Evolutionary conservation across 2,888 invertebrate species (phyloP).

Genomic region (Trichogramma dendrolimi): DNA sequence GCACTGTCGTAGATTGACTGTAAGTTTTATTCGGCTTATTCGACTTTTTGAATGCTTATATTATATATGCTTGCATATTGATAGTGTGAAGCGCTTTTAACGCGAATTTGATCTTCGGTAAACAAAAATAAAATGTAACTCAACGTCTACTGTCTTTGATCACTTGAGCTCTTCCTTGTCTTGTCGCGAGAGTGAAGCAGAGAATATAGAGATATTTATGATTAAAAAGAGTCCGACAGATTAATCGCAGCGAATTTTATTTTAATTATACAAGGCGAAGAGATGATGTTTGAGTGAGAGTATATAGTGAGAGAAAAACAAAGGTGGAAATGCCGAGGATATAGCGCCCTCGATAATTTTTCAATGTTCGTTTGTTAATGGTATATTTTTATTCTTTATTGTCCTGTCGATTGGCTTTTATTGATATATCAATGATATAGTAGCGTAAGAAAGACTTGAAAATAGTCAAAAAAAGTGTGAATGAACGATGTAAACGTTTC

Average conservation of each 20-base stretch:
- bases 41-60: constrained; percentile 28
- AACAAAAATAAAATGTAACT: constrained; percentile 4
- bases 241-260: constrained; percentile 14
- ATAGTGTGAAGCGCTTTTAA: constrained; percentile 30
- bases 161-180: constrained; percentile 19
- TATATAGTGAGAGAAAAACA: constrained; percentile 5
- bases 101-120: constrained; percentile 27
- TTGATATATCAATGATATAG: constrained; percentile 30
- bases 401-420: constrained; percentile 34
- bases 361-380: constrained; percentile 32
- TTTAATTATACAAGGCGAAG: constrained; percentile 13
- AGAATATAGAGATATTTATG: constrained; percentile 1
- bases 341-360: constrained; percentile 23
- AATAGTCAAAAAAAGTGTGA: constrained; percentile 25
- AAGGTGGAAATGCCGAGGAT: constrained; percentile 23
- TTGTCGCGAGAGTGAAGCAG: constrained; percentile 19
- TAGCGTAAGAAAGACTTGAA: constrained; percentile 20
- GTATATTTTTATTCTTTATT: constrained; percentile 36
- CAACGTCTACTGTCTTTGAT: constrained; percentile 25
- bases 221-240: background rate
- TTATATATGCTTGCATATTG: constrained; percentile 26
- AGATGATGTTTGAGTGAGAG: too few relatives aligned
- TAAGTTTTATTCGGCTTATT: constrained; percentile 25
- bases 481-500: constrained; percentile 30
- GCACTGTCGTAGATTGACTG: constrained; percentile 18